These are phyloP conservation scores for Neolamprologus sp. DNA, from an alignment of 2,113 vertebrate species.

Conservation along the genomic window DNA sequence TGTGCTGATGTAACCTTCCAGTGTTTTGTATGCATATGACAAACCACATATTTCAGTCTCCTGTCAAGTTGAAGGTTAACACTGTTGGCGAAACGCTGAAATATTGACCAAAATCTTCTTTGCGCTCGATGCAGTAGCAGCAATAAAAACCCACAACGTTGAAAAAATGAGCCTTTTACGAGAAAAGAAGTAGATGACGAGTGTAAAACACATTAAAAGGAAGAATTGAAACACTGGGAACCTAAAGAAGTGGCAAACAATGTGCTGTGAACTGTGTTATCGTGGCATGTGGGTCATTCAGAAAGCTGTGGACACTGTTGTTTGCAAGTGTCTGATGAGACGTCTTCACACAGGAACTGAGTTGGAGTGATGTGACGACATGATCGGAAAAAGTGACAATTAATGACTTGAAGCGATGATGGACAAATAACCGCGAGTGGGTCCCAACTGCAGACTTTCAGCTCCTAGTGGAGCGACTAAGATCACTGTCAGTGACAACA, in stretches of 20 bases:
- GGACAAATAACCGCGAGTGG: neutral
- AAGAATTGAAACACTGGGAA: neutral
- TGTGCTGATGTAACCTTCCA: neutral
- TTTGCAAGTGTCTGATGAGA: neutral
- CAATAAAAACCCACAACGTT: neutral
- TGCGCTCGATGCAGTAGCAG: neutral
- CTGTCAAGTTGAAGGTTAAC: neutral
- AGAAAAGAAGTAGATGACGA: neutral
- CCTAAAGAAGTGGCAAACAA: neutral
- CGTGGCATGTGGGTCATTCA: neutral
- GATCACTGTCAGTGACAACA: neutral
- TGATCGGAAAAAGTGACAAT: neutral
- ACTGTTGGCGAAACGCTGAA: neutral
- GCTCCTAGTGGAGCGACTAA: neutral
- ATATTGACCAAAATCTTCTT: neutral
- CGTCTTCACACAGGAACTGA: neutral
- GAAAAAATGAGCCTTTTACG: rapidly evolving
- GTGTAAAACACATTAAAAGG: neutral
- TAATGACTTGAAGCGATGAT: neutral
- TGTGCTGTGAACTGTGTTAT: neutral
- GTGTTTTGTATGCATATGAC: neutral
- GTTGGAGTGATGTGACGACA: neutral
- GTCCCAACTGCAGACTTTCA: neutral
- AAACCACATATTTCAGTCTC: neutral
- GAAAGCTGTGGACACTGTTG: neutral